A percentile compares a stretch with the other conserved stretches of the same genome.
Conservation (phyloP, 2,113 vertebrate species). For the Sturnus vulgaris region DNA sequence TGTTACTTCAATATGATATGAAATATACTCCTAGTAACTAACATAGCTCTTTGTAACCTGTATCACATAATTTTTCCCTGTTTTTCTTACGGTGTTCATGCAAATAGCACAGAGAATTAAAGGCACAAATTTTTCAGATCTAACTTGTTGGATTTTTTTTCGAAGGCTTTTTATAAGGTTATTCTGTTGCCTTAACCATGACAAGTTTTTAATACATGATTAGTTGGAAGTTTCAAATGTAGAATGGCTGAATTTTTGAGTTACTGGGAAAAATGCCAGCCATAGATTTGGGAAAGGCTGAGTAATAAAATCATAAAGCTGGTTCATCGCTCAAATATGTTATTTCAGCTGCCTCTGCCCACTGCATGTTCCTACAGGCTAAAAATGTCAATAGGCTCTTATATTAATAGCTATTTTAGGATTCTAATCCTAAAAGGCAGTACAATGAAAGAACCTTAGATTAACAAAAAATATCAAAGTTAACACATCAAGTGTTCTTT, state of each 20-base stretch:
- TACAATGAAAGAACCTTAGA: background rate
- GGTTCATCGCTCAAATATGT: background rate
- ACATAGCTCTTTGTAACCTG: background rate
- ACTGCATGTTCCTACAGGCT: constrained; percentile 7
- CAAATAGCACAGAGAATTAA: background rate
- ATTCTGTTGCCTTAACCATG: background rate
- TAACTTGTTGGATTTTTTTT: background rate
- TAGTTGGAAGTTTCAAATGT: background rate
- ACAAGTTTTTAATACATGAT: background rate
- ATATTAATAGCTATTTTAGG: background rate
- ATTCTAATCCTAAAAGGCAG: background rate
- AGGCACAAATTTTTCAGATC: background rate
- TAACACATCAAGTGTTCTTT: background rate
- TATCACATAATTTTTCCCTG: background rate
- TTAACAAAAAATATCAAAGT: background rate
- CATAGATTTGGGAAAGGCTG: constrained; percentile 16
- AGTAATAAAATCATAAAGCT: constrained; percentile 18
- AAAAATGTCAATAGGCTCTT: constrained; percentile 28
- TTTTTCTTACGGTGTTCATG: background rate
- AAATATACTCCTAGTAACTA: background rate
- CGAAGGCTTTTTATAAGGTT: background rate
- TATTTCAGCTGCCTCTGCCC: constrained; percentile 25
- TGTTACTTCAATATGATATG: background rate
- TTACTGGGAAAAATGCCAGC: background rate
- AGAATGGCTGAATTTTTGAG: background rate